Percentiles rank a stretch among this genome's conserved stretches.
Conservation (phyloP, 2,888 invertebrate genomes). For the Microdon myrmicae region DNA sequence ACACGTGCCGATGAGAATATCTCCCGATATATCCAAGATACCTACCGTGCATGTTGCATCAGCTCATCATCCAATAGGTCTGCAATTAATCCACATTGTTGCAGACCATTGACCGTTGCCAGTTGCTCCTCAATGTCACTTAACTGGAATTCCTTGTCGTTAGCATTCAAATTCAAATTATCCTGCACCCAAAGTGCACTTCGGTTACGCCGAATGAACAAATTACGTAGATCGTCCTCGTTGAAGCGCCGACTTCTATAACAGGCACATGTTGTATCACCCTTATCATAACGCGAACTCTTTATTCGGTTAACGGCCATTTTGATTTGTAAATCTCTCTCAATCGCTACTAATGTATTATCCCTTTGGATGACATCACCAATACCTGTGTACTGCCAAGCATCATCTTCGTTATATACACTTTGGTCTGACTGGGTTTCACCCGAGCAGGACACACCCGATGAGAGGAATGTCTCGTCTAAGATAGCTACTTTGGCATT, state of each 20-base stretch:
- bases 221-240: constrained; percentile 58
- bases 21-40: too few species aligned
- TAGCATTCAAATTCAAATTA: constrained; percentile 42
- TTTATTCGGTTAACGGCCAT: constrained; percentile 29
- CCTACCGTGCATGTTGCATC: too few species aligned
- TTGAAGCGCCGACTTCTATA: constrained; percentile 30
- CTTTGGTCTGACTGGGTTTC: constrained; percentile 61
- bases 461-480: constrained; percentile 63
- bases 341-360: constrained; percentile 5
- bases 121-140: constrained; percentile 67
- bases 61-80: constrained; percentile 20
- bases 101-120: constrained; percentile 56
- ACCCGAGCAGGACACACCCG: constrained; percentile 64
- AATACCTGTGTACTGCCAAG: constrained; percentile 33
- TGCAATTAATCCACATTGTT: constrained; percentile 50
- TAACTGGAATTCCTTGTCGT: constrained; percentile 52
- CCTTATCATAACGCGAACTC: constrained; percentile 16
- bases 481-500: constrained; percentile 53
- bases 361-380: constrained; percentile 32
- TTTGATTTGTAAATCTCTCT: constrained; percentile 32
- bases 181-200: constrained; percentile 62
- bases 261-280: constrained; percentile 18
- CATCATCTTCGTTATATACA: constrained; percentile 40
- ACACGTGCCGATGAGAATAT: too few species aligned
- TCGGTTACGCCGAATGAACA: constrained; percentile 64